phyloP scores from a whole-genome alignment of 2,888 invertebrate species.

The Andrena haemorrhoa region DNA sequence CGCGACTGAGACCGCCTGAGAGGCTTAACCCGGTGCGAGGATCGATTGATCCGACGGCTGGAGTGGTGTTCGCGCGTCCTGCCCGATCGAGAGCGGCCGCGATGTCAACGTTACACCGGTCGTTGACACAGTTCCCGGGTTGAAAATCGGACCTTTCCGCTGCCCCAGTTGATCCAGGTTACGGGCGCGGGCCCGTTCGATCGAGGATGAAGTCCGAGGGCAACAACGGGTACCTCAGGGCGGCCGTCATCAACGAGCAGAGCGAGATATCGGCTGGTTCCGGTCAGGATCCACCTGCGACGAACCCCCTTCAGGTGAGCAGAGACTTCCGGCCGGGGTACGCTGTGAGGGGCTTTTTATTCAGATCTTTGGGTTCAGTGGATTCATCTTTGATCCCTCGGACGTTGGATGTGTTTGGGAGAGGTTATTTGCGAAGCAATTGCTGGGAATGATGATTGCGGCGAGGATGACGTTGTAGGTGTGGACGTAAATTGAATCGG shows the following conservation, averaged over 20 bases:
- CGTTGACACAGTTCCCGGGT: constrained; percentile 53
- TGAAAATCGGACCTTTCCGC: constrained; percentile 42
- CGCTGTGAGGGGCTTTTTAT: no score
- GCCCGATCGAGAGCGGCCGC: constrained; percentile 36
- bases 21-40: background rate
- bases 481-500: no score
- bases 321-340: background rate
- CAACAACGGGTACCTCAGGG: constrained; percentile 80
- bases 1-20: background rate
- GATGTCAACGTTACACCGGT: constrained; percentile 55
- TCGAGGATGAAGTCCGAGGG: constrained; percentile 77
- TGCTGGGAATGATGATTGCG: no score
- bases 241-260: constrained; percentile 76
- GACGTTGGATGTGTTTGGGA: no score
- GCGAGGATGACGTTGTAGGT: no score
- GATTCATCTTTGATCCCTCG: background rate
- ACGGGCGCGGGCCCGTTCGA: background rate
- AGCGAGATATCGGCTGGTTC: constrained; percentile 74
- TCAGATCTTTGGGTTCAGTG: background rate
- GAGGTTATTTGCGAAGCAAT: no score
- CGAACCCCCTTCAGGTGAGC: constrained; percentile 78
- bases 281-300: constrained; percentile 72
- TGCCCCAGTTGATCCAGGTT: constrained; percentile 30
- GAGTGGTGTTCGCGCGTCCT: constrained; percentile 18
- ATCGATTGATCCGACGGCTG: constrained; percentile 28